Evolutionary conservation across 2,113 vertebrate species (phyloP).

Genomic region (Synchiropus splendidus): DNA sequence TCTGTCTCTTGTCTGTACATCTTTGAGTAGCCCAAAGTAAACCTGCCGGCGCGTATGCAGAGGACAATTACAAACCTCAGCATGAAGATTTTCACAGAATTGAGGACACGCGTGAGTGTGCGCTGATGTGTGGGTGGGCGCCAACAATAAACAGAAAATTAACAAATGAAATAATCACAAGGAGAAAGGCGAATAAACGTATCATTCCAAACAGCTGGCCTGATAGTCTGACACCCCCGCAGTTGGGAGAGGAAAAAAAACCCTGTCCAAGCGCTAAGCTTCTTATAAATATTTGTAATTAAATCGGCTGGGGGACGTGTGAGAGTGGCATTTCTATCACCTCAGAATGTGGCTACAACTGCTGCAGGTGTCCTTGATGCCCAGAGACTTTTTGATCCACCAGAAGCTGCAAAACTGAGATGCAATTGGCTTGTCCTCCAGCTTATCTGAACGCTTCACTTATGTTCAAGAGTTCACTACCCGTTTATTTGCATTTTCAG

Average conservation of each 20-base stretch:
- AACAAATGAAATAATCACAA: slow-evolving; percentile 49
- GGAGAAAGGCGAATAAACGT: slow-evolving; percentile 54
- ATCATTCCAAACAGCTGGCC: slow-evolving; percentile 58
- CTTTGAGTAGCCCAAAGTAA: slow-evolving; percentile 9
- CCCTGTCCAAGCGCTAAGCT: slow-evolving; percentile 56
- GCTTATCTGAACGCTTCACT: slow-evolving; percentile 11
- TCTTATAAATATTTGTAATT: slow-evolving; percentile 70
- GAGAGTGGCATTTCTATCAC: slow-evolving; percentile 60
- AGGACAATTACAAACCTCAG: too few species aligned
- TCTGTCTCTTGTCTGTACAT: slow-evolving; percentile 10
- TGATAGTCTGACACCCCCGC: slow-evolving; percentile 49
- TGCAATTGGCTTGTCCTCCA: slow-evolving; percentile 44
- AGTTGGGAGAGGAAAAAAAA: slow-evolving; percentile 31
- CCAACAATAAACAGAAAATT: slow-evolving; percentile 58
- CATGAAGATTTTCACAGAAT: background rate
- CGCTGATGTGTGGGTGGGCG: slow-evolving; percentile 25
- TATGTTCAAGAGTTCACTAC: slow-evolving; percentile 41
- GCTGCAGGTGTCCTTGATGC: slow-evolving; percentile 65
- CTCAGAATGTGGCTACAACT: slow-evolving; percentile 33
- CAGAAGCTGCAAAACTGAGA: slow-evolving; percentile 38
- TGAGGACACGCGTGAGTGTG: slow-evolving; percentile 27
- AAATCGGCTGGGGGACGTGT: slow-evolving; percentile 46
- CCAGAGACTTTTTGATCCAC: slow-evolving; percentile 56
- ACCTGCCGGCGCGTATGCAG: slow-evolving; percentile 9
- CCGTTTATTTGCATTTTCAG: slow-evolving; percentile 41